Conservation (phyloP, 2,888 invertebrate species). For the Rhamnusium bicolor region DNA sequence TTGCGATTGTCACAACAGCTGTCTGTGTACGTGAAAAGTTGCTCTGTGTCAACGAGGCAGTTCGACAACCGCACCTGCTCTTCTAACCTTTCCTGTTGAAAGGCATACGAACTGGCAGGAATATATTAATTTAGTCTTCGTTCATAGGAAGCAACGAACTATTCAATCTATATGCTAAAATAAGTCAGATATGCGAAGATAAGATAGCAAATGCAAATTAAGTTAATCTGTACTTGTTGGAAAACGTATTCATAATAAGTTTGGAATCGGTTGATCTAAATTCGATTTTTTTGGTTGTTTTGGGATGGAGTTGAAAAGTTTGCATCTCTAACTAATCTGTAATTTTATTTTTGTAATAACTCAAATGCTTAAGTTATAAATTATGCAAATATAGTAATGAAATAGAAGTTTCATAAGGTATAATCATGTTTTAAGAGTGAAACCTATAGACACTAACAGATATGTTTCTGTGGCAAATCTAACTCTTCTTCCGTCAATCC, state of each 20-base stretch:
- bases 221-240: constrained; percentile 34
- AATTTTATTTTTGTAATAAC: not conserved
- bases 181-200: constrained; percentile 46
- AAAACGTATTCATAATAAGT: constrained; percentile 11
- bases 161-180: constrained; percentile 51
- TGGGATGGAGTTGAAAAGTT: not conserved
- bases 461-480: no score
- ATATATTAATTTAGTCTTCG: constrained; percentile 42
- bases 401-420: no score
- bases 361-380: not conserved
- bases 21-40: constrained; percentile 27
- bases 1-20: constrained; percentile 11
- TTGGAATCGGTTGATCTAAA: constrained; percentile 11
- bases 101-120: constrained; percentile 17
- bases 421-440: no score
- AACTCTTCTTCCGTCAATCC: no score
- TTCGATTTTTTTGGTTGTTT: constrained; percentile 5
- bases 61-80: constrained; percentile 39
- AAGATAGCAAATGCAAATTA: constrained; percentile 45
- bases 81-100: constrained; percentile 25
- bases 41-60: constrained; percentile 30
- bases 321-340: not conserved
- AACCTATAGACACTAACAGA: no score
- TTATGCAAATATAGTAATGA: no score
- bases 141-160: constrained; percentile 44